A percentile compares a stretch with the other conserved stretches of the same genome.
These are phyloP conservation scores for Entomyzon cyanotis DNA, from an alignment of 2,113 vertebrate species.

Conservation along the genomic window DNA sequence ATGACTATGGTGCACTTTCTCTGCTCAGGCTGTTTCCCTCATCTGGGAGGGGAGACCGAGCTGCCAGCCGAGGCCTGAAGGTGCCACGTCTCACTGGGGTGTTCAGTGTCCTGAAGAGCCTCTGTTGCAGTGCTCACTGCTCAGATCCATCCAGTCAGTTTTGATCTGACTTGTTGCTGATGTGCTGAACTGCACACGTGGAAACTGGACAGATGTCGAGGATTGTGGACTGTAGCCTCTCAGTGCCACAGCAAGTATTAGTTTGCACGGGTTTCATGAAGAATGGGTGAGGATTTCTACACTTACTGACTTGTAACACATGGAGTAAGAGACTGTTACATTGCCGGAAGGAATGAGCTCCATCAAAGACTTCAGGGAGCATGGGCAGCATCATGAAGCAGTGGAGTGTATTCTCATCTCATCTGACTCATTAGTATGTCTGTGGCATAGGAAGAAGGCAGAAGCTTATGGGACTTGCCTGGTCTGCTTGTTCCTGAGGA, in stretches of 20 bases:
- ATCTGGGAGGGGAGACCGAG: background rate
- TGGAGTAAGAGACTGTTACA: constrained; percentile 50
- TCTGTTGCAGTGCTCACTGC: background rate
- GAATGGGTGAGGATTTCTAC: constrained; percentile 45
- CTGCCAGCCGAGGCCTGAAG: background rate
- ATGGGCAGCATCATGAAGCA: background rate
- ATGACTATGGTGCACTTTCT: constrained; percentile 7
- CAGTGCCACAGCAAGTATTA: background rate
- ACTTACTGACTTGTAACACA: constrained; percentile 35
- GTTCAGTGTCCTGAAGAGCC: background rate
- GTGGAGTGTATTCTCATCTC: background rate
- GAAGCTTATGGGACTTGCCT: background rate
- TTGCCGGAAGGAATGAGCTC: constrained; percentile 27
- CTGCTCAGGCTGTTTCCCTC: constrained; percentile 67
- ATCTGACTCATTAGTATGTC: background rate
- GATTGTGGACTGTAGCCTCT: background rate
- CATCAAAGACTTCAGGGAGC: constrained; percentile 15
- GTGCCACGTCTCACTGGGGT: background rate
- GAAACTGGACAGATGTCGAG: background rate
- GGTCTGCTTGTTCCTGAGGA: constrained; percentile 4
- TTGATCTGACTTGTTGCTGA: background rate
- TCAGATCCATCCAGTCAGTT: background rate
- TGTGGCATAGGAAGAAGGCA: background rate
- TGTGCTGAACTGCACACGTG: background rate
- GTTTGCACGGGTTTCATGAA: constrained; percentile 48